These are phyloP conservation scores for Syngnathus floridae DNA, from an alignment of 2,113 vertebrate species.

Conservation along the genomic window DNA sequence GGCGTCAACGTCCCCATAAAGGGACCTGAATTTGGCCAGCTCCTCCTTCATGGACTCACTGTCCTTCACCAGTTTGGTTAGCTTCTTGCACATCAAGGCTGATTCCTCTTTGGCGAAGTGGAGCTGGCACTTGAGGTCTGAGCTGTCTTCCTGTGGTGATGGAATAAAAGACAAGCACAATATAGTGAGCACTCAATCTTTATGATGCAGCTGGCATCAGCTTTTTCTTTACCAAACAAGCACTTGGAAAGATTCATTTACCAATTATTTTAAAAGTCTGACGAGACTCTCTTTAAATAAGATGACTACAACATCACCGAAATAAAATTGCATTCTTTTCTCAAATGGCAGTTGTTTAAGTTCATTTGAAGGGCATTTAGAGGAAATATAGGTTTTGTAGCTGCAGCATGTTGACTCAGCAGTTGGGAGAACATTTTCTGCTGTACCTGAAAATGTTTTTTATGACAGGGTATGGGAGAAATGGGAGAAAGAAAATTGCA, in stretches of 20 bases:
- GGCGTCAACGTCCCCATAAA: slow-evolving; percentile 88
- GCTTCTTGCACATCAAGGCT: slow-evolving; percentile 96
- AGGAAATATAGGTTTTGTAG: background rate
- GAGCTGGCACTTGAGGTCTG: slow-evolving; percentile 94
- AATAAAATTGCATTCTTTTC: background rate
- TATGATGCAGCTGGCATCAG: background rate
- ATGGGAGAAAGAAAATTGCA: background rate
- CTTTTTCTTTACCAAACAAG: background rate
- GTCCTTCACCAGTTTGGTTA: slow-evolving; percentile 93
- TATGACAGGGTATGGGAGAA: background rate
- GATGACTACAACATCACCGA: background rate
- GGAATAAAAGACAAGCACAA: background rate
- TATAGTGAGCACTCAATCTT: background rate
- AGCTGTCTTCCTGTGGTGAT: slow-evolving; percentile 82
- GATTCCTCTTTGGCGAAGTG: slow-evolving; percentile 98
- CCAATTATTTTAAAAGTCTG: background rate
- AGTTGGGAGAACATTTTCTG: background rate
- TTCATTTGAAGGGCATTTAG: background rate
- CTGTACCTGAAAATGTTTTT: background rate
- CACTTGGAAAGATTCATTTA: background rate
- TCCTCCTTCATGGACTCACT: slow-evolving; percentile 93
- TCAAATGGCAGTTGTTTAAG: background rate
- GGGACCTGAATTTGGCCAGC: slow-evolving; percentile 85
- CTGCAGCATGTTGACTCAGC: background rate
- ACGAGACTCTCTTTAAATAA: background rate